phyloP scores from a whole-genome alignment of 2,113 vertebrate species.

The Heterotis niloticus region DNA sequence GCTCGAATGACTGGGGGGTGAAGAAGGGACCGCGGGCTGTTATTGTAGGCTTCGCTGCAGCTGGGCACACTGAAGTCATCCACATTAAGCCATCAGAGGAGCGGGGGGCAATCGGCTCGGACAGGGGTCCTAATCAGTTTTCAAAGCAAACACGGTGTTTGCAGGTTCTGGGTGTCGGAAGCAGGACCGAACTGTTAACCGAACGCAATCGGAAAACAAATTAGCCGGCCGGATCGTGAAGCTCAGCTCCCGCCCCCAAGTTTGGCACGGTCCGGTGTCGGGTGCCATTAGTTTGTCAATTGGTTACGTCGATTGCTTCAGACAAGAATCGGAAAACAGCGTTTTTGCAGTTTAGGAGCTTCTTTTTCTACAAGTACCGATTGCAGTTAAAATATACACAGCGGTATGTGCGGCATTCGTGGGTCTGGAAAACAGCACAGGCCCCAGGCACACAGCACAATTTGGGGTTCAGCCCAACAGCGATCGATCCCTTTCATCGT shows the following conservation, averaged over 20 bases:
- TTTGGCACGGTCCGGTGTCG: slow-evolving; percentile 31
- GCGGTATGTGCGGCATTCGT: slow-evolving; percentile 48
- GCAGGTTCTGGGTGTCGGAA: slow-evolving; percentile 38
- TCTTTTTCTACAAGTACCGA: slow-evolving; percentile 43
- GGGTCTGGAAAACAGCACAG: slow-evolving; percentile 54
- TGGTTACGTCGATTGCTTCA: slow-evolving; percentile 57
- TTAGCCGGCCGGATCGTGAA: slow-evolving; percentile 50
- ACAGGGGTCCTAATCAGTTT: slow-evolving; percentile 57
- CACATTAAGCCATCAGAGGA: slow-evolving; percentile 45
- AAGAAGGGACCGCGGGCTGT: slow-evolving; percentile 32
- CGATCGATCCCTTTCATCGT: slow-evolving; percentile 53
- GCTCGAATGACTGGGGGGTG: slow-evolving; percentile 44
- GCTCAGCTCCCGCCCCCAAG: slow-evolving; percentile 52
- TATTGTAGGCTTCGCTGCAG: slow-evolving; percentile 34
- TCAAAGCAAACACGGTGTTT: slow-evolving; percentile 59
- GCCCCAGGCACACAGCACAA: not conserved
- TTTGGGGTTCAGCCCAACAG: slow-evolving; percentile 49
- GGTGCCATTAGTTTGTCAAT: slow-evolving; percentile 53
- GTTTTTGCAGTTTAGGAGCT: slow-evolving; percentile 40
- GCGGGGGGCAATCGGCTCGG: slow-evolving; percentile 49
- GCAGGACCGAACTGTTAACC: slow-evolving; percentile 50
- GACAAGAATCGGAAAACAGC: slow-evolving; percentile 63
- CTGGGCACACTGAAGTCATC: slow-evolving; percentile 51
- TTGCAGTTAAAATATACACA: slow-evolving; percentile 46
- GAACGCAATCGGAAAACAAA: slow-evolving; percentile 52